Percentiles rank a stretch among this genome's conserved stretches.
Conservation (phyloP, 2,888 invertebrate genomes). For the Dilophus febrilis region DNA sequence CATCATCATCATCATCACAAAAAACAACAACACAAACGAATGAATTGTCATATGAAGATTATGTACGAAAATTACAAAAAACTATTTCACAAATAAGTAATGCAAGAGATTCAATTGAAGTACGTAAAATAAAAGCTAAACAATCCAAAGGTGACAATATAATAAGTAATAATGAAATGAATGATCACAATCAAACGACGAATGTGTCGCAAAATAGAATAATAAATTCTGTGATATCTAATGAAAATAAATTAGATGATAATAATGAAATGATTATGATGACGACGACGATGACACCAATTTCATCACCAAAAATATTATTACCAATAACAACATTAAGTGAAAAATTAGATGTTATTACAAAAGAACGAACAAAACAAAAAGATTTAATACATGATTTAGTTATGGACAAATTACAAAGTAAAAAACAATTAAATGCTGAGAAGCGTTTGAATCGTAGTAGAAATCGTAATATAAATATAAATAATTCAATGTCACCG, state of each 20-base stretch:
- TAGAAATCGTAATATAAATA: constrained; percentile 28
- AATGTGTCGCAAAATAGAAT: constrained; percentile 3
- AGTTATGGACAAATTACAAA: constrained; percentile 60
- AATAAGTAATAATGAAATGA: constrained; percentile 3
- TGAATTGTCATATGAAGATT: constrained; percentile 36
- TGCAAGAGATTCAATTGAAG: constrained; percentile 48
- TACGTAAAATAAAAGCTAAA: constrained; percentile 38
- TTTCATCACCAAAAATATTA: constrained; percentile 35
- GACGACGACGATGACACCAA: constrained; percentile 20
- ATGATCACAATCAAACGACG: constrained; percentile 4
- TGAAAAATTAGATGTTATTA: constrained; percentile 56
- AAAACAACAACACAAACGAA: constrained; percentile 16
- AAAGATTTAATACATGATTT: constrained; percentile 69
- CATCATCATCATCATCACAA: constrained; percentile 14
- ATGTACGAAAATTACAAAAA: constrained; percentile 46
- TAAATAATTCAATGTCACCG: too few species aligned
- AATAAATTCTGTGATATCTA: constrained; percentile 23
- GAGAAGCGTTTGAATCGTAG: constrained; percentile 43
- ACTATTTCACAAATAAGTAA: constrained; percentile 53
- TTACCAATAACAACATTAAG: constrained; percentile 39
- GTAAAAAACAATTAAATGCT: constrained; percentile 44
- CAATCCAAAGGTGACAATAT: constrained; percentile 29
- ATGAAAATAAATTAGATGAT: constrained; percentile 11
- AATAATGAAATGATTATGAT: constrained; percentile 1
- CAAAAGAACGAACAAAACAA: constrained; percentile 63